phyloP scores from a whole-genome alignment of 2,797 vertebrate genomes.

The Eospalax fontanierii region DNA sequence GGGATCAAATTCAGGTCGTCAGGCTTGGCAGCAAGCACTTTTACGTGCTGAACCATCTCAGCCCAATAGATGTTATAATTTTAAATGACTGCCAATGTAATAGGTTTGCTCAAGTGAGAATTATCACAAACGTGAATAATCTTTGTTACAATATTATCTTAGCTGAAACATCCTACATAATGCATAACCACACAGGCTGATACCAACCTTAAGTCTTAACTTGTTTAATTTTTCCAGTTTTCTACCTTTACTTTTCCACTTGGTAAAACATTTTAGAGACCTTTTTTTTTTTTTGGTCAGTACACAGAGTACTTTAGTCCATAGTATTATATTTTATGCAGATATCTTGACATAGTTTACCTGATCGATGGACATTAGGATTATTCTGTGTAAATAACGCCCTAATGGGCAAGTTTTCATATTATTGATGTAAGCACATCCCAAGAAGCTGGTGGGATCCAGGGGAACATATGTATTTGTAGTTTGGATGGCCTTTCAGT shows the following conservation, averaged over 20 bases:
- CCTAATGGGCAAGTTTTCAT: not conserved
- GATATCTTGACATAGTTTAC: not conserved
- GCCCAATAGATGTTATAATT: not conserved
- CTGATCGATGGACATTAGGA: not conserved
- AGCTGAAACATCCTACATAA: not conserved
- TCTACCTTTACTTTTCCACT: not conserved
- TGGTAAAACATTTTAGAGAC: not conserved
- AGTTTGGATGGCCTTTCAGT: not conserved
- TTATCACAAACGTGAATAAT: not conserved
- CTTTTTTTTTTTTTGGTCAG: not conserved
- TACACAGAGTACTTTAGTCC: not conserved
- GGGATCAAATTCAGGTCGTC: not conserved
- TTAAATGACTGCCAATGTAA: not conserved
- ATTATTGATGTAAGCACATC: not conserved
- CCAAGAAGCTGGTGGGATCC: not conserved
- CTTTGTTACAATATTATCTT: not conserved
- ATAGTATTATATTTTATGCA: not conserved
- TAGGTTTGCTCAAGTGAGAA: not conserved
- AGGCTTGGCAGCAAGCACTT: not conserved
- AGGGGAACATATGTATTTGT: not conserved
- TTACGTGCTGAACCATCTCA: not conserved
- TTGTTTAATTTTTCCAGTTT: conserved; percentile 7
- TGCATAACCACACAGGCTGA: not conserved
- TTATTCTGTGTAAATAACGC: not conserved
- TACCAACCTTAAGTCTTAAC: too few species aligned